Percentiles rank a stretch among this genome's conserved stretches.
These are phyloP conservation scores for Psammodynastes pulverulentus DNA, from an alignment of 2,113 vertebrate species.

Conservation along the genomic window DNA sequence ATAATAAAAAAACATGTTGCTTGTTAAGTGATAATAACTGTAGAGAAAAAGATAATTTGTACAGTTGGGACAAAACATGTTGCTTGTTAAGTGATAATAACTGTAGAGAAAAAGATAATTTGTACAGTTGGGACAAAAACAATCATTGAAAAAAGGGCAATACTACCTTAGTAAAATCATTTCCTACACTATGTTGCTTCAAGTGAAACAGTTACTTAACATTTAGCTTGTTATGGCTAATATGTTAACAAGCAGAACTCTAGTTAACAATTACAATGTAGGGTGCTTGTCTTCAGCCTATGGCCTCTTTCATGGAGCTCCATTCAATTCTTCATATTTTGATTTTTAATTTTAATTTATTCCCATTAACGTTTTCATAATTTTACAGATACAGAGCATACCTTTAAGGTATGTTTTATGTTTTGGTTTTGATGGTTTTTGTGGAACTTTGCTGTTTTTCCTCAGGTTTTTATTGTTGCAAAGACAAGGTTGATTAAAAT, in stretches of 20 bases:
- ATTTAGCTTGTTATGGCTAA: not conserved
- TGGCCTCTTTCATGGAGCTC: not conserved
- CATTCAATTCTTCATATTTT: not conserved
- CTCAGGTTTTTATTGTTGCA: not conserved
- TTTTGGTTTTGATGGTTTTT: not conserved
- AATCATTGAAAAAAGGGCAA: not conserved
- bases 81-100: no score
- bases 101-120: not conserved
- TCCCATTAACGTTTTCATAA: not conserved
- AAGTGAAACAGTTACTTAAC: not conserved
- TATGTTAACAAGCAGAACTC: not conserved
- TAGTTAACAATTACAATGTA: not conserved
- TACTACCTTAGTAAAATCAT: not conserved
- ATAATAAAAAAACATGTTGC: constrained; percentile 13
- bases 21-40: not conserved
- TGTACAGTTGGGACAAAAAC: not conserved
- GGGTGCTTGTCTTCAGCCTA: not conserved
- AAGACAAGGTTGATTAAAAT: not conserved
- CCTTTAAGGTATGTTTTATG: not conserved
- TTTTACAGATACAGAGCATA: not conserved
- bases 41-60: not conserved
- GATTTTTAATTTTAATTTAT: not conserved
- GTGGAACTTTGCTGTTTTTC: not conserved
- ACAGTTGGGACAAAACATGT: not conserved
- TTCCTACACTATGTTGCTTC: not conserved